These are phyloP conservation scores for Scaptomyza graminum DNA, from an alignment of 1,140 invertebrate species.

Conservation along the genomic window DNA sequence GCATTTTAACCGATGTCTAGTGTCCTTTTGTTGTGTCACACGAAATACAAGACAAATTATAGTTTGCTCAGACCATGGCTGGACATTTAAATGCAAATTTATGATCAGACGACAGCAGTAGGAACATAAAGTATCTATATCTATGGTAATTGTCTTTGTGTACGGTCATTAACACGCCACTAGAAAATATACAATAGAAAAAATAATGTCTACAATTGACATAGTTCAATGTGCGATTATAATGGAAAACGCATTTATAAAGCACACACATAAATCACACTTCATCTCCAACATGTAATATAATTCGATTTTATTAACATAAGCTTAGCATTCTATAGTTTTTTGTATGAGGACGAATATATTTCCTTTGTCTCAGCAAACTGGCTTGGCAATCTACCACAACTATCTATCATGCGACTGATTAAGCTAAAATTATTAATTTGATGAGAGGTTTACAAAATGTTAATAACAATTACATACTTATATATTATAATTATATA, in stretches of 20 bases:
- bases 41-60: constrained; percentile 74
- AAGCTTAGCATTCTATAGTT: not conserved
- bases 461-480: too few species aligned
- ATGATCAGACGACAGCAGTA: constrained; percentile 30
- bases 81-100: constrained; percentile 70
- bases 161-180: constrained; percentile 6
- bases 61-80: constrained; percentile 57
- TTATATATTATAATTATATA: too few species aligned
- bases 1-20: constrained; percentile 77
- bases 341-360: too few species aligned
- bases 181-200: not conserved
- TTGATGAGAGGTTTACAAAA: not conserved
- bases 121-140: not conserved
- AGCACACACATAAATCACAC: not conserved
- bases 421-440: not conserved
- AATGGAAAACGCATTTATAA: not conserved
- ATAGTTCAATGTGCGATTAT: constrained; percentile 5
- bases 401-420: not conserved
- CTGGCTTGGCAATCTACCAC: not conserved
- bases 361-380: not conserved
- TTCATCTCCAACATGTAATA: not conserved
- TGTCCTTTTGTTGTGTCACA: constrained; percentile 52
- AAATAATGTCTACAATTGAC: constrained; percentile 1
- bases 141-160: constrained; percentile 6
- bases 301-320: not conserved